A percentile compares a stretch with the other conserved stretches of the same genome.
phyloP scores from a whole-genome alignment of 1,140 invertebrate genomes.

The Trinorchestia longiramus region DNA sequence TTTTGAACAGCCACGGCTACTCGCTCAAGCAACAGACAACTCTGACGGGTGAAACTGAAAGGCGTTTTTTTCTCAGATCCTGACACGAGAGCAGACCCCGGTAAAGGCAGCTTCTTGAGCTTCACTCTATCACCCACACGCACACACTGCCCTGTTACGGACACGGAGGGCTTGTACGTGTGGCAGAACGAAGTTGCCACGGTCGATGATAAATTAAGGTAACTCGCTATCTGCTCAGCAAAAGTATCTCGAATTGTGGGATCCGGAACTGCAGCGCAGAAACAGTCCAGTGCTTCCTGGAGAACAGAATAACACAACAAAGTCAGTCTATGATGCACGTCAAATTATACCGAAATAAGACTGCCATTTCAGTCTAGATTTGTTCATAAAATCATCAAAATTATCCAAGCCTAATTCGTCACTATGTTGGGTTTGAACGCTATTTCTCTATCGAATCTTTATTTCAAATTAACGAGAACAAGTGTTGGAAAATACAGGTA shows the following conservation, averaged over 20 bases:
- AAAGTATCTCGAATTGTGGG: conserved; percentile 68
- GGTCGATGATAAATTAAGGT: conserved; percentile 84
- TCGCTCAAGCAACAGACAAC: conserved; percentile 86
- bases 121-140: conserved; percentile 75
- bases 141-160: conserved; percentile 69
- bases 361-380: too few relatives aligned
- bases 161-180: conserved; percentile 83
- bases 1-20: conserved; percentile 84
- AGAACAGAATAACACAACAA: conserved; percentile 71
- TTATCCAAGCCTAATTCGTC: too few relatives aligned
- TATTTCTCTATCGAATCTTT: too few relatives aligned
- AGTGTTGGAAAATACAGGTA: too few relatives aligned
- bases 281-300: conserved; percentile 92
- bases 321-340: not conserved
- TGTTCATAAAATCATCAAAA: too few relatives aligned
- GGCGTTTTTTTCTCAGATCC: not conserved
- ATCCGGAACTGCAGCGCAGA: conserved; percentile 82
- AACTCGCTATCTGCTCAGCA: conserved; percentile 78
- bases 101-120: conserved; percentile 69
- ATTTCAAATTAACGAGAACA: too few relatives aligned
- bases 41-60: conserved; percentile 72
- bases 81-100: not conserved
- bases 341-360: too few relatives aligned
- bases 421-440: too few relatives aligned
- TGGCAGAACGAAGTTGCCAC: conserved; percentile 85